Percentiles rank a stretch among this genome's conserved stretches.
These are phyloP conservation scores for Spodoptera littoralis DNA, from an alignment of 2,888 invertebrate species.

Conservation along the genomic window DNA sequence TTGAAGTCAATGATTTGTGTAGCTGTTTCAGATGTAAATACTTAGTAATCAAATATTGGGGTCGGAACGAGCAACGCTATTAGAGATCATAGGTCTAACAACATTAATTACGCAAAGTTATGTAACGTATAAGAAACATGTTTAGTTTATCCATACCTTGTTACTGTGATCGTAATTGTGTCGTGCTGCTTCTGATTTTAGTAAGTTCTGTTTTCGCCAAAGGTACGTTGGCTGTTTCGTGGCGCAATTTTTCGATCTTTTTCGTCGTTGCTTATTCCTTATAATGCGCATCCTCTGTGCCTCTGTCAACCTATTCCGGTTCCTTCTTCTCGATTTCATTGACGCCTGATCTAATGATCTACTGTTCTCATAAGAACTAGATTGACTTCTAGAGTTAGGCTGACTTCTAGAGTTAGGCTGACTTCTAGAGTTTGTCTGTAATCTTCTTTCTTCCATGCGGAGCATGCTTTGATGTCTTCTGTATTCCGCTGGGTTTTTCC, in stretches of 20 bases:
- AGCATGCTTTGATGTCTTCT: constrained; percentile 75
- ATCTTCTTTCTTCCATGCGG: constrained; percentile 76
- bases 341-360: constrained; percentile 69
- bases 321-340: constrained; percentile 61
- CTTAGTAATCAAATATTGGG: no score
- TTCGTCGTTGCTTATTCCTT: constrained; percentile 77
- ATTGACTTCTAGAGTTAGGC: constrained; percentile 64
- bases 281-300: constrained; percentile 70
- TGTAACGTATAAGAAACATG: not conserved
- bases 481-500: constrained; percentile 79
- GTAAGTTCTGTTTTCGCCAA: constrained; percentile 73
- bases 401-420: constrained; percentile 64
- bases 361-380: constrained; percentile 72
- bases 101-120: not conserved
- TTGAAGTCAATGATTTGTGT: no score
- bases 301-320: constrained; percentile 64
- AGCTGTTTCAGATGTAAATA: no score
- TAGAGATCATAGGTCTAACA: no score
- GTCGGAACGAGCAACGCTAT: no score
- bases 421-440: constrained; percentile 67
- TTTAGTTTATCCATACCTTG: constrained; percentile 51
- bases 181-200: constrained; percentile 59
- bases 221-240: constrained; percentile 84
- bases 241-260: constrained; percentile 81
- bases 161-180: constrained; percentile 51